These are phyloP conservation scores for Alcedo quadribrachys DNA, from an alignment of 2,797 vertebrate species.

Conservation along the genomic window DNA sequence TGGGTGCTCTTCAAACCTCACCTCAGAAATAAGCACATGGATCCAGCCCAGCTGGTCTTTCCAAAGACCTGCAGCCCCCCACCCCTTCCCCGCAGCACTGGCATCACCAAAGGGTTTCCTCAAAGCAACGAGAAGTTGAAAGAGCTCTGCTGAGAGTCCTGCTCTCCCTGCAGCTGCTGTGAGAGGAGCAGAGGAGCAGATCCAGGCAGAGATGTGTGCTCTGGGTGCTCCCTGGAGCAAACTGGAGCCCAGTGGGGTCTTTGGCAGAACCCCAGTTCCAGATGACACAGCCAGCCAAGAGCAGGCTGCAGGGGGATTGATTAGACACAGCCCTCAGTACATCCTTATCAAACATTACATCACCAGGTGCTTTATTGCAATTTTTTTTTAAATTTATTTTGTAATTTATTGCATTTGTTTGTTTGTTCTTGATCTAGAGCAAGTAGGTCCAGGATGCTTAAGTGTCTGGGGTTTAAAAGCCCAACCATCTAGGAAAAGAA, in stretches of 20 bases:
- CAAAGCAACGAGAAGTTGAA: not conserved
- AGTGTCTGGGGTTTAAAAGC: constrained; percentile 78
- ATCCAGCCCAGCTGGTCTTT: not conserved
- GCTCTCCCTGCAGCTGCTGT: fast-evolving
- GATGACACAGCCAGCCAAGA: constrained; percentile 37
- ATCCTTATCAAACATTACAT: constrained; percentile 75
- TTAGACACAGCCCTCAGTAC: constrained; percentile 76
- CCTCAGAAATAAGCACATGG: not conserved
- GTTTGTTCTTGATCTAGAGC: constrained; percentile 71
- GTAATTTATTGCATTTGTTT: not conserved
- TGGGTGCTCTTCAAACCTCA: not conserved
- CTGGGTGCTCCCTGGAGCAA: not conserved
- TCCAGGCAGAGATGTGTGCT: not conserved
- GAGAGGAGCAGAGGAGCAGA: not conserved
- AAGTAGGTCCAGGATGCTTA: constrained; percentile 79
- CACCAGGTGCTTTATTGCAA: constrained; percentile 79
- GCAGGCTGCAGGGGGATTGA: constrained; percentile 68
- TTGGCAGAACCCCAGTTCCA: not conserved
- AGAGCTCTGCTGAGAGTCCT: not conserved
- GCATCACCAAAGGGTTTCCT: not conserved
- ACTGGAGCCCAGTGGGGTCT: not conserved
- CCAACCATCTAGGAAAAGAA: constrained; percentile 76
- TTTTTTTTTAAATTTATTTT: constrained; percentile 37
- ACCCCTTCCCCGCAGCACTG: not conserved
- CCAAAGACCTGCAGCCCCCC: not conserved